Evolutionary conservation across 37 sponge, comb jelly and placozoan species (phyloP), one percentile per base, ranked within the genome.

Genomic region (Chondrilla cf. caribensis): DNA sequence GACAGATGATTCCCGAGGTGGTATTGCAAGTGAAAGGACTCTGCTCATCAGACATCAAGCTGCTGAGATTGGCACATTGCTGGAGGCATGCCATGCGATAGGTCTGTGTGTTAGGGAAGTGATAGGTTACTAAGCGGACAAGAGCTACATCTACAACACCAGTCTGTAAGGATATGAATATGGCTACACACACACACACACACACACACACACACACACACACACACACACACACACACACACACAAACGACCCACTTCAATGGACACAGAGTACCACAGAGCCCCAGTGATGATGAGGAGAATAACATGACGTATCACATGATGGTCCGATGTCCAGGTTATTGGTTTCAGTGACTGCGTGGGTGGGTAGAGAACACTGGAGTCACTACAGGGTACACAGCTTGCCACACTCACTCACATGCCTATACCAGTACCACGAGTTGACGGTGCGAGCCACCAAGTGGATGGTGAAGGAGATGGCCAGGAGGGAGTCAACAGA

Each of bases 211-310:
- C 58, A 54, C 80, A 79, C 59, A 54, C 58, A 78, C 54, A 78
- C 80, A 79, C 80, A 79, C 58, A 54, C 80, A 57, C 59, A 79
- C 36, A 54, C 57, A 47, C 57, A 78, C 54, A 47, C 79, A 78
- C 54, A 41, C 43, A 65, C 2, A 41, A 29, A 31, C n/a, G 0
- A 70, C 91, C 72, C 38, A 91, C 87, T 60, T 86, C 91, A 77
- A 87, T 82, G 38, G 40, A 82, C 24, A 91, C 84, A 51, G 91
- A 87, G 38, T 67, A 90, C 84, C 77, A 90, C 39, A 90, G 81
- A 54, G 76, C 55, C 4, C 73, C 11, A 2, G 84, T 83, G 65
- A 90, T 58, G 17, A 82, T 24, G 8, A 38, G n/a, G 5, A 86
- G 72, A 8, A 0, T 39, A 4, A 36, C n/a, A 19, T 39, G 76